These are phyloP conservation scores for Melanerpes formicivorus DNA, from an alignment of 2,113 vertebrate genomes.

Conservation along the genomic window DNA sequence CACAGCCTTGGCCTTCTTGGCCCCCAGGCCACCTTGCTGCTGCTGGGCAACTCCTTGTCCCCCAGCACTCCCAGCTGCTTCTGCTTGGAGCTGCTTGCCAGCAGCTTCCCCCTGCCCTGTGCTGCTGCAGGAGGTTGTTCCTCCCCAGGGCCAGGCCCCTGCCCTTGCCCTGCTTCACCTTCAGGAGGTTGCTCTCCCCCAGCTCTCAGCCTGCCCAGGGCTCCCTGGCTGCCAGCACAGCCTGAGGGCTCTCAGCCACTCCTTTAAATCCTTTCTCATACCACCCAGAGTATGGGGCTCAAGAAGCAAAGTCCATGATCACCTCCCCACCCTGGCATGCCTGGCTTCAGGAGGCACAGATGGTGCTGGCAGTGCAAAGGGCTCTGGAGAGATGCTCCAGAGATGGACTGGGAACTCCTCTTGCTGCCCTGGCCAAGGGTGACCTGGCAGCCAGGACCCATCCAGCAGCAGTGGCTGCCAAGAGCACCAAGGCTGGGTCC, in stretches of 20 bases:
- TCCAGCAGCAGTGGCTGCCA: fast-evolving
- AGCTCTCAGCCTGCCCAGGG: too few species aligned
- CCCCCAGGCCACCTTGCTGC: too few species aligned
- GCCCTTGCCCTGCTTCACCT: too few species aligned
- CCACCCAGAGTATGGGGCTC: neutral
- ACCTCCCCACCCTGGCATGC: neutral
- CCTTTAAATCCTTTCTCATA: neutral
- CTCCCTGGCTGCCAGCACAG: too few species aligned
- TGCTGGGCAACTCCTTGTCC: too few species aligned
- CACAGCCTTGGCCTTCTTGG: too few species aligned
- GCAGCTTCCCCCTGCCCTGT: neutral
- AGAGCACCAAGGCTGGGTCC: neutral
- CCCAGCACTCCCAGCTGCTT: too few species aligned
- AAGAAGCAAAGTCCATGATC: neutral
- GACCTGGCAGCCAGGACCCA: neutral
- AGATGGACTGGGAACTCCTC: neutral
- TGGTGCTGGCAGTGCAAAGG: neutral
- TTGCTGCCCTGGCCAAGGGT: neutral
- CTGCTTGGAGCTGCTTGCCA: too few species aligned
- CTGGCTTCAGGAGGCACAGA: neutral
- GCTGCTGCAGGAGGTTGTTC: neutral
- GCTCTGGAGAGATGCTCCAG: neutral
- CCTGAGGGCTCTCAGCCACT: too few species aligned
- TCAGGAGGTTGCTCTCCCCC: too few species aligned
- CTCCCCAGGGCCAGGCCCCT: neutral